Base-by-base conservation (phyloP, 1,140 invertebrate genomes). In the Muscidifurax raptorellus region DNA sequence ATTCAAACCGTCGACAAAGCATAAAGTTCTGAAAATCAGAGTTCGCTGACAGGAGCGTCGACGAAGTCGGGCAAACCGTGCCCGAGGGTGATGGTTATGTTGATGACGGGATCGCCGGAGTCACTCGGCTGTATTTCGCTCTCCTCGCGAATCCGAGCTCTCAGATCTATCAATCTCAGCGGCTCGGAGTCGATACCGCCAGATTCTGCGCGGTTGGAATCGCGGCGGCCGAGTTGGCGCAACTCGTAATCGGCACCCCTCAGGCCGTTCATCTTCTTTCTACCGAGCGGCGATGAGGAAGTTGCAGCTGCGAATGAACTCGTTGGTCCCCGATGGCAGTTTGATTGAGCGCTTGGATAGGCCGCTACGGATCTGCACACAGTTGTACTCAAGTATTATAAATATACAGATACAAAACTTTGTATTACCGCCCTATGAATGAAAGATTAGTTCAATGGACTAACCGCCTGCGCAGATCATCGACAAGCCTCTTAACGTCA, bases 51-150 rank as follows among this genome's bases (percentile, higher is more conserved):
- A 22, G 52, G 27, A 12, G 30, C 32, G 4, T 72, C 30, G 15
- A n/a, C 18, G 7, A 40, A 18, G 32, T 75, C 72, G 25, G 44
- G 27, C 13, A 64, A n/a, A 12, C 83, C 82, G 36, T 83, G 78
- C 22, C 88, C 89, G 0, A 90, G 87, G 30, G 88, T 90, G 76
- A 90, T 90, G 13, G 89, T 90, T 18, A 90, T 90, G 25, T 89
- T 89, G 40, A 90, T 86, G 6, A 90, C 67, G 0, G 87, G 86
- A 59, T 90, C 87, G n/a, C 85, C 87, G 28, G 79, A 76, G 0
- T 87, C 83, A 13, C 32, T 82, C 3, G 86, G 44, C 18, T 86
- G 64, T 22, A 47, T 69, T 71, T 87, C 86, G n/a, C 71, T 86
- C 76, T 89, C 88, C 77, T 90, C 88, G 59, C 82, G 86, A 25